Percentiles rank a stretch among this genome's conserved stretches.
These are phyloP conservation scores for Actinostola sp. DNA, from an alignment of 92 coral and sea anemone genomes.

Conservation along the genomic window DNA sequence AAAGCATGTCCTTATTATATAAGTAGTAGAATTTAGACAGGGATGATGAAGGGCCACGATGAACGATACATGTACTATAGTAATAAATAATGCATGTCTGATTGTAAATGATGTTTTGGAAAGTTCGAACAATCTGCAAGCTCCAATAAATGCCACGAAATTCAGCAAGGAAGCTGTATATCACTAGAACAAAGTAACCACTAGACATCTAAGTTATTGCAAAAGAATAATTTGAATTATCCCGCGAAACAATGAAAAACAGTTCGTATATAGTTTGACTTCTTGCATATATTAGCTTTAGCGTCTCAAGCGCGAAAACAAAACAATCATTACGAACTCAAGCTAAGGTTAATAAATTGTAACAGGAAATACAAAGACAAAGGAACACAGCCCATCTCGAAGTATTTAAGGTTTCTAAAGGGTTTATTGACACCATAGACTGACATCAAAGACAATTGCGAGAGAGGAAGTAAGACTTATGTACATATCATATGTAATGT, in stretches of 20 bases:
- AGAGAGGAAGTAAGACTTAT: no score
- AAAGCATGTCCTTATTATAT: no score
- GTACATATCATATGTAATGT: background rate
- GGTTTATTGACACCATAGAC: background rate
- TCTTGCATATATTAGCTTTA: background rate
- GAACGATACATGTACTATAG: constrained; percentile 8
- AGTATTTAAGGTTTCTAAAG: no score
- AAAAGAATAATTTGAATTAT: no score
- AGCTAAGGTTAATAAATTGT: background rate
- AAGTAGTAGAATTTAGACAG: no score
- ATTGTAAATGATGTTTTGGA: constrained; percentile 25
- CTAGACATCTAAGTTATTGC: no score
- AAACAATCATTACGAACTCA: background rate
- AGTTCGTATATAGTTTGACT: background rate
- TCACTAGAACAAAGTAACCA: no score
- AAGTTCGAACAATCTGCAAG: background rate
- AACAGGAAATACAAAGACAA: background rate
- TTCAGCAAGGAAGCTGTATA: background rate
- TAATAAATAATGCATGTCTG: constrained; percentile 17
- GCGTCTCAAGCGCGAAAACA: constrained; percentile 18
- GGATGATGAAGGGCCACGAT: no score
- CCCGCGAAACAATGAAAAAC: no score
- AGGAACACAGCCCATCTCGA: constrained; percentile 1
- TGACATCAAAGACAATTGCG: background rate
- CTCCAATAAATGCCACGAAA: background rate